Conservation (phyloP, 2,888 invertebrate species). For the Melinaea menophilus region DNA sequence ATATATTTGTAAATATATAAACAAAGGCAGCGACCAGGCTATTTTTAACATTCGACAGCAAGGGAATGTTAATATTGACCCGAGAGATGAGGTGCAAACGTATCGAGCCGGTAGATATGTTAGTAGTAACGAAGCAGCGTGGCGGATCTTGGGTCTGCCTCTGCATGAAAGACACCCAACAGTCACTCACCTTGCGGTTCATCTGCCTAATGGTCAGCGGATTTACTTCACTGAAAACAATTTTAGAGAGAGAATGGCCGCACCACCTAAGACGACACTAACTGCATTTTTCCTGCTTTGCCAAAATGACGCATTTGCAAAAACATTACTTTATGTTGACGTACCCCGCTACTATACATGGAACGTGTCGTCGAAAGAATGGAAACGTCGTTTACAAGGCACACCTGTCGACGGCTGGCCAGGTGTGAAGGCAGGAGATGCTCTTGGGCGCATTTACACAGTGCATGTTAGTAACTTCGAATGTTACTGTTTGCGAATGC, state of each 20-base stretch:
- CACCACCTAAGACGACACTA: constrained; percentile 39
- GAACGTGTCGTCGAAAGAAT: constrained; percentile 31
- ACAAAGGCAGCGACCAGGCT: constrained; percentile 33
- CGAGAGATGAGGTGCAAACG: constrained; percentile 37
- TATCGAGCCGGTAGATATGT: constrained; percentile 41
- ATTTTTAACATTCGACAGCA: constrained; percentile 27
- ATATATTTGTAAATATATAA: constrained; percentile 32
- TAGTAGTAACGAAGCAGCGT: constrained; percentile 40
- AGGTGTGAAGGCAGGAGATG: constrained; percentile 31
- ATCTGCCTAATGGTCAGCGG: constrained; percentile 38
- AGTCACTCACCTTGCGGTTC: constrained; percentile 36
- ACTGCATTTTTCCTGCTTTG: constrained; percentile 46
- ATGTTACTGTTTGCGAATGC: constrained; percentile 34
- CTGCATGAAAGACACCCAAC: constrained; percentile 36
- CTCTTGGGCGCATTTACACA: constrained; percentile 36
- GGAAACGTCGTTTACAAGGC: constrained; percentile 36
- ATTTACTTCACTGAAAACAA: constrained; percentile 45
- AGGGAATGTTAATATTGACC: constrained; percentile 23
- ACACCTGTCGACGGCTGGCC: constrained; percentile 30
- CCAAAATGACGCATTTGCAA: constrained; percentile 43
- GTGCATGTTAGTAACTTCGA: constrained; percentile 33
- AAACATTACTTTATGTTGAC: constrained; percentile 44
- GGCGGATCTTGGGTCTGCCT: constrained; percentile 35
- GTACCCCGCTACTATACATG: constrained; percentile 39
- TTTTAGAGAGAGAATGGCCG: constrained; percentile 33